Evolutionary conservation across 2,888 invertebrate genomes (phyloP), one percentile per base, ranked within the genome.

Genomic region (Andrena chrysosceles): DNA sequence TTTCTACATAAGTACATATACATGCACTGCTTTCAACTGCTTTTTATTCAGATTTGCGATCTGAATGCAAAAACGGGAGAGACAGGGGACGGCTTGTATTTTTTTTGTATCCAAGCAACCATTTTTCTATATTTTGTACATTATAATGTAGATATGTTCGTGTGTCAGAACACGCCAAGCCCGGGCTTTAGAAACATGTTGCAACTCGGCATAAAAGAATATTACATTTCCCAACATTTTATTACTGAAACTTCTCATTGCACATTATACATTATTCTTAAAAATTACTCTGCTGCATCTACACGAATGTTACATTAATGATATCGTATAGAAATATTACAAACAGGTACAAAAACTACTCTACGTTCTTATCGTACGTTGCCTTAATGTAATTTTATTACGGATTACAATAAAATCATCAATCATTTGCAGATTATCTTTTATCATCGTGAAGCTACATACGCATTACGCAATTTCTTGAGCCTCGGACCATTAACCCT

Each of bases 301-400:
- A 87, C 78, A 84, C 81, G 73, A 72, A 74, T 62, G 67, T 81
- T 87, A 85, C 82, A 85, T 87, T 90, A 81, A 87, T 88, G 85
- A 86, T 88, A 86, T 87, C 81, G 85, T 90, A 89, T 91, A 92
- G 90, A 93, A 91, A 93, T 92, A 90, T 92, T 93, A 92, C 91
- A 93, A 93, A 93, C 93, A 93, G 93, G 93, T 93, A 93, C 93
- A 93, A 93, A 93, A 93, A 87, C 92, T 93, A 92, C 85, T 85
- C 91, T 92, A 92, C 85, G 75, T 88, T 23, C 77, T 83, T 87
- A 83, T 42, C 48, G 35, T 74, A 78, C 8, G 42, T 60, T 79
- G 54, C 20, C 63, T 81, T 81, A 76, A 33, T 31, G 66, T 75
- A 63, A 54, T 59, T 42, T 42, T 42, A 42, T 42, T 64, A 67